Evolutionary conservation across 2,888 invertebrate genomes (phyloP).

Genomic region (Allolobophora icterica): DNA sequence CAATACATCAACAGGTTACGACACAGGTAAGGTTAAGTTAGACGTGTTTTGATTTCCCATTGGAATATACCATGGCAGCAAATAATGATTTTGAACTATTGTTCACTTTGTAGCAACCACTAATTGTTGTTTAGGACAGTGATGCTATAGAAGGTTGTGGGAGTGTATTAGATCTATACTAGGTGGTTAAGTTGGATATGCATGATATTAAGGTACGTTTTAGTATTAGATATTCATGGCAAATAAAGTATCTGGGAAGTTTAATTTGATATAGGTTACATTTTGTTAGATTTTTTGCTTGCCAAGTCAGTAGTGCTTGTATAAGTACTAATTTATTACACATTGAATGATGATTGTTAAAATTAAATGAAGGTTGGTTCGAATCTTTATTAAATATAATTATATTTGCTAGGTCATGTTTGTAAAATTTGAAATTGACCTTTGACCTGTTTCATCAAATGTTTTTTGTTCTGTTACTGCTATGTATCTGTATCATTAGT

Average conservation of each 20-base stretch:
- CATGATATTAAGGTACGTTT: too few species aligned
- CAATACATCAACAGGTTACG: conserved; percentile 88
- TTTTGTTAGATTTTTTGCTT: neutral
- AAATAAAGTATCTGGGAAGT: neutral
- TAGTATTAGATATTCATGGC: neutral
- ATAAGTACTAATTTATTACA: neutral
- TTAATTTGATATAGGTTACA: neutral
- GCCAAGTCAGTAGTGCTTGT: neutral
- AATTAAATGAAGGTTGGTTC: too few species aligned
- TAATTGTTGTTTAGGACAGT: neutral
- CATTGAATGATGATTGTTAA: neutral
- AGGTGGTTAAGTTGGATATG: too few species aligned
- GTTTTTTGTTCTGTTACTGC: neutral
- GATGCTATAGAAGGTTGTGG: neutral
- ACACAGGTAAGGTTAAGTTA: conserved; percentile 68
- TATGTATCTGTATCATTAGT: neutral
- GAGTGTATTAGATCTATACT: neutral
- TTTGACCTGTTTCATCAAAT: neutral
- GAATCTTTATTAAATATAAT: too few species aligned
- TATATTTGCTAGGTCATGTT: too few species aligned
- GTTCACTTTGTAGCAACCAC: neutral
- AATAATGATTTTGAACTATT: neutral
- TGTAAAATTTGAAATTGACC: neutral
- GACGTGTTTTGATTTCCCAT: neutral
- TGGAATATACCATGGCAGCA: neutral